These are phyloP conservation scores for Pterocles gutturalis DNA, from an alignment of 2,113 vertebrate genomes.

Conservation along the genomic window DNA sequence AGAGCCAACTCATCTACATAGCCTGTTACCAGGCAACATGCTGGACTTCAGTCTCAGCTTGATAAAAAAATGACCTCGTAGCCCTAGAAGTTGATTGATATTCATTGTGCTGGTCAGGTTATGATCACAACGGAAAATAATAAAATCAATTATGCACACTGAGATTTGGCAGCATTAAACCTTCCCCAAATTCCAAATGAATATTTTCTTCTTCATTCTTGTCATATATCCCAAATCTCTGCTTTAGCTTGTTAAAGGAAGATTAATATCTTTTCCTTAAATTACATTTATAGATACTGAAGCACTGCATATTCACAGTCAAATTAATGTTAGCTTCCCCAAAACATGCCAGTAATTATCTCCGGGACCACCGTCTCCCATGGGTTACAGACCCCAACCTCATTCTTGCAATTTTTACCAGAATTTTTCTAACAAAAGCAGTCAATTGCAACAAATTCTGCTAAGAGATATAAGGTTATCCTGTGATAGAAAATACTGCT, in stretches of 20 bases:
- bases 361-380: slow-evolving; percentile 29
- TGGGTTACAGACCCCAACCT: slow-evolving; percentile 11
- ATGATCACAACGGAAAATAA: background rate
- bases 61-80: background rate
- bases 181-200: background rate
- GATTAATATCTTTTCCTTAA: background rate
- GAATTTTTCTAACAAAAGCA: slow-evolving; percentile 34
- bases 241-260: background rate
- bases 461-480: background rate
- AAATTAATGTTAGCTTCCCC: slow-evolving; percentile 53
- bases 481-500: background rate
- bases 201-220: background rate
- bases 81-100: background rate
- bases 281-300: background rate
- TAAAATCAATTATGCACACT: background rate
- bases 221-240: background rate
- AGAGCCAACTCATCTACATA: background rate
- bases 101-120: background rate
- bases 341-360: slow-evolving; percentile 56
- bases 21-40: slow-evolving; percentile 28
- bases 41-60: slow-evolving; percentile 3
- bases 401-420: background rate
- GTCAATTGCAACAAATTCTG: slow-evolving; percentile 30
- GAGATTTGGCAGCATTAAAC: background rate
- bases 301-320: slow-evolving; percentile 26